phyloP scores from a whole-genome alignment of 2,797 vertebrate genomes.

The Lerista edwardsae region DNA sequence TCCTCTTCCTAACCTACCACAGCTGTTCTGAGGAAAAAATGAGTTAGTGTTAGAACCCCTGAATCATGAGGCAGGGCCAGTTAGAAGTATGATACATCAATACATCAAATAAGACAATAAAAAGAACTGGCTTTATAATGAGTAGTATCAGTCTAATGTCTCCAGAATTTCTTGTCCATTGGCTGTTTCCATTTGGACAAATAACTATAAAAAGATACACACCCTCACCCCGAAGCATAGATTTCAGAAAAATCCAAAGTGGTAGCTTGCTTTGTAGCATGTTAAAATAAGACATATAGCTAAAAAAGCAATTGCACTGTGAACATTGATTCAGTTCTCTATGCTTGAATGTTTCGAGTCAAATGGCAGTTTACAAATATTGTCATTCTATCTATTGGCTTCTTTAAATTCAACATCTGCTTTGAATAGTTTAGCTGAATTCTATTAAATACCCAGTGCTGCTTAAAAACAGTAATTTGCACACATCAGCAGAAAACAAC shows the following conservation, averaged over 20 bases:
- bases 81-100: background rate
- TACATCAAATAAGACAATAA: background rate
- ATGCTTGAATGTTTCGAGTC: background rate
- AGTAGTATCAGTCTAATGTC: background rate
- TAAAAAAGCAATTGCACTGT: background rate
- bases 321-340: background rate
- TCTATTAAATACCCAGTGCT: background rate
- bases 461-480: background rate
- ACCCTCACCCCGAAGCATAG: background rate
- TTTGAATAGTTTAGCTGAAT: background rate
- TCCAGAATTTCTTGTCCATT: background rate
- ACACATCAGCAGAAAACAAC: constrained; percentile 31
- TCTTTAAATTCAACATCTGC: constrained; percentile 28
- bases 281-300: too few species aligned
- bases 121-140: background rate
- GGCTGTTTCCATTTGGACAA: background rate
- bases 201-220: background rate
- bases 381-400: background rate
- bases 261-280: background rate
- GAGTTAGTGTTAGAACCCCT: background rate
- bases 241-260: background rate
- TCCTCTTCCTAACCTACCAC: background rate
- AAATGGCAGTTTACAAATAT: background rate
- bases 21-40: background rate
- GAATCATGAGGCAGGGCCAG: background rate